These are phyloP conservation scores for Drosophila seguyi DNA, from an alignment of 1,140 invertebrate genomes.

Conservation along the genomic window DNA sequence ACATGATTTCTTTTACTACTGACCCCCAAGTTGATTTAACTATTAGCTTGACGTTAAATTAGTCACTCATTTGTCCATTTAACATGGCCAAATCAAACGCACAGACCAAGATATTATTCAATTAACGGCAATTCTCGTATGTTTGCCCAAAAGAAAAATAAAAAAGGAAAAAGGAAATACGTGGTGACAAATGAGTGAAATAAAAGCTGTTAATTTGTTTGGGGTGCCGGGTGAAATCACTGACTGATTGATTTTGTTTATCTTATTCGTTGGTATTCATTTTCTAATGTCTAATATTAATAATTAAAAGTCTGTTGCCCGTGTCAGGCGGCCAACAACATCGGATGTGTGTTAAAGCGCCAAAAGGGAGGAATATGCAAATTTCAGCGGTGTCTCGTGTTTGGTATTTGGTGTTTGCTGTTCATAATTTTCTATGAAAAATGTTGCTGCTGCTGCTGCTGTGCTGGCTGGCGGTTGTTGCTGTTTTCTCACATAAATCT, in stretches of 20 bases:
- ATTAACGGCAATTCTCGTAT: conserved; percentile 42
- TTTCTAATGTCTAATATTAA: conserved; percentile 72
- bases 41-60: conserved; percentile 26
- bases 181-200: conserved; percentile 42
- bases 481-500: conserved; percentile 82
- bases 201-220: conserved; percentile 68
- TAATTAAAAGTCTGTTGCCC: conserved; percentile 61
- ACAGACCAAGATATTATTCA: conserved; percentile 42
- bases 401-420: conserved; percentile 47
- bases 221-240: conserved; percentile 49
- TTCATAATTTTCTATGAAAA: conserved; percentile 81
- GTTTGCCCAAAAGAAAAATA: conserved; percentile 28
- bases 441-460: conserved; percentile 48
- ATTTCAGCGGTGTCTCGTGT: conserved; percentile 48
- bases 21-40: not conserved
- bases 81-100: conserved; percentile 23
- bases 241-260: conserved; percentile 69
- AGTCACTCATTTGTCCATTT: conserved; percentile 47
- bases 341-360: conserved; percentile 54
- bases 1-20: not conserved
- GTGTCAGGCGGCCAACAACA: conserved; percentile 32
- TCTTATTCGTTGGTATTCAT: conserved; percentile 52
- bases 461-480: conserved; percentile 10
- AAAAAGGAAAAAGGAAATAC: conserved; percentile 18
- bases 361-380: conserved; percentile 71